phyloP scores from a whole-genome alignment of 2,113 vertebrate genomes.

The Pithys albifrons region DNA sequence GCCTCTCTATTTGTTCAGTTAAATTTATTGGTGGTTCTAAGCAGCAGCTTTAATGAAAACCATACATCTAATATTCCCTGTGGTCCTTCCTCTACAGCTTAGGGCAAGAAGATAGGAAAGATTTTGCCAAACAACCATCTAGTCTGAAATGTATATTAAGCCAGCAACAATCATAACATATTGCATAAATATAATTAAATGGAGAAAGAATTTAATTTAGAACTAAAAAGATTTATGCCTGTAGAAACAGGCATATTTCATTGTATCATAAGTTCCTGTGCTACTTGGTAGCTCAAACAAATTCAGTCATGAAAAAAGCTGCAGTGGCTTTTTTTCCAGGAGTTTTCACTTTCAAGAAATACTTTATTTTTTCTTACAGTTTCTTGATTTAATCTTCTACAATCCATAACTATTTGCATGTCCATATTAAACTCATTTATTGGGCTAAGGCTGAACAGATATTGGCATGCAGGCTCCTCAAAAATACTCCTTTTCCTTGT shows the following conservation, averaged over 20 bases:
- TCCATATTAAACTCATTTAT: neutral
- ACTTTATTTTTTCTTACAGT: neutral
- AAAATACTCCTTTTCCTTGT: neutral
- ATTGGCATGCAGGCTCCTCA: neutral
- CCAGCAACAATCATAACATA: neutral
- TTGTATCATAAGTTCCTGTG: neutral
- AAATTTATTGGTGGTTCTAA: neutral
- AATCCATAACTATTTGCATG: neutral
- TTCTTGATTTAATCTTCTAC: neutral
- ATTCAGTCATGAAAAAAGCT: neutral
- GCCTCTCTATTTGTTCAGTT: neutral
- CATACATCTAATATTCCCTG: neutral
- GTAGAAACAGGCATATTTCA: neutral
- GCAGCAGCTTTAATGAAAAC: neutral
- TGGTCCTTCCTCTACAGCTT: neutral
- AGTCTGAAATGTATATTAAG: neutral
- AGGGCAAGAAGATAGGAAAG: neutral
- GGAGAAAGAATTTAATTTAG: neutral
- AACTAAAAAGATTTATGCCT: neutral
- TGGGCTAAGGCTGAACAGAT: neutral
- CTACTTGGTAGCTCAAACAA: neutral
- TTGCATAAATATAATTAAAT: neutral
- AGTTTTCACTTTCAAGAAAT: neutral
- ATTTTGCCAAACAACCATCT: neutral
- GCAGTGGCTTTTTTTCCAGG: neutral